Conservation (phyloP, 2,888 invertebrate genomes). For the Acanthopleura granulata region DNA sequence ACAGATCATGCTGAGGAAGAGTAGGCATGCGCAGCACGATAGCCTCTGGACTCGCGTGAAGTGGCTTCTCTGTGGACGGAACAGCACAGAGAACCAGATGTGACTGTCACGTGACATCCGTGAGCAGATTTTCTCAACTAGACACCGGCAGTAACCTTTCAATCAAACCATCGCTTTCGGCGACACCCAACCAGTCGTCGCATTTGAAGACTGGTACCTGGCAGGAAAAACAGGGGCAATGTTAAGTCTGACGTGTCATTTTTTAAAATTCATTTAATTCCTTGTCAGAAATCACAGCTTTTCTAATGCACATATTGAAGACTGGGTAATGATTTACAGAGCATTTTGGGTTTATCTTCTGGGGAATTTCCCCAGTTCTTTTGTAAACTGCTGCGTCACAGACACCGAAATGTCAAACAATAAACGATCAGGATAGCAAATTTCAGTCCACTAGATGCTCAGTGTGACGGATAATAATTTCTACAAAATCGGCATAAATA, state of each 20-base stretch:
- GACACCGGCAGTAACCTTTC: conserved; percentile 68
- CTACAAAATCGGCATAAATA: no score
- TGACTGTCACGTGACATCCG: conserved; percentile 69
- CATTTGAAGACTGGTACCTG: conserved; percentile 58
- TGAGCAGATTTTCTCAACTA: conserved; percentile 59
- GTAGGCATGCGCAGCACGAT: conserved; percentile 45
- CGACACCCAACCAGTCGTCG: conserved; percentile 69
- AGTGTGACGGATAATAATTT: no score
- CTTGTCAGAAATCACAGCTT: no score
- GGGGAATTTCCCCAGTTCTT: no score
- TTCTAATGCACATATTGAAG: no score
- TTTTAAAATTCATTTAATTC: no score
- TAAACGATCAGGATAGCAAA: no score
- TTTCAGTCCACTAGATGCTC: no score
- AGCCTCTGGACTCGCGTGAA: conserved; percentile 66
- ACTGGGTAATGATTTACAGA: no score
- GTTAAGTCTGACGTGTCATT: neutral
- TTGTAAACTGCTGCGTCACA: no score
- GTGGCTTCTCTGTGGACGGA: conserved; percentile 68
- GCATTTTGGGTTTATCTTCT: no score
- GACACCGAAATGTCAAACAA: no score
- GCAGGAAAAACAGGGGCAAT: neutral
- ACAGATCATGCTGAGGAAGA: conserved; percentile 51
- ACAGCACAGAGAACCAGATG: conserved; percentile 70
- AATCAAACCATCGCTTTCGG: conserved; percentile 67